Base-by-base conservation (phyloP, 2,797 vertebrate genomes). In the Cirrhinus molitorella region DNA sequence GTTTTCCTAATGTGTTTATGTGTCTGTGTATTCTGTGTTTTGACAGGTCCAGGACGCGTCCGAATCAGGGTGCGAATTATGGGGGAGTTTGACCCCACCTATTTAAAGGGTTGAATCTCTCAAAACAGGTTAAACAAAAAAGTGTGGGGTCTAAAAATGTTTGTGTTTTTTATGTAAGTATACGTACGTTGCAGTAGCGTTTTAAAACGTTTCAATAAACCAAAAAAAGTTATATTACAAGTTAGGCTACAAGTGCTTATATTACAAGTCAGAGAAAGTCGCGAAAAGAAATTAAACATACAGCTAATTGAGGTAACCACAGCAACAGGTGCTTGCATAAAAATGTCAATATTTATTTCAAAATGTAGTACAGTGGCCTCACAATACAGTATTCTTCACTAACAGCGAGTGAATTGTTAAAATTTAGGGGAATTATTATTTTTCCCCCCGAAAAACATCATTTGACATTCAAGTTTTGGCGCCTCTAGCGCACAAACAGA, bases 41-140 rank as follows among this genome's bases (percentile, higher is more conserved):
- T 94, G 94, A 88, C 91, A 86, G 86, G 90, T 89, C 68, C 88
- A 67, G 87, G 85, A 83, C 92, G 90, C 91, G 90, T 93, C 94
- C 93, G 89, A 90, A 90, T 93, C 95, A 97, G 31, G 67, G 49
- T 51, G 74, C 71, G 95, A 90, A 66, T 76, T 43, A 59, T 43
- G 53, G 4, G 34, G 73, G 34, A 76, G 53, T 76, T 76, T 76
- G 37, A 76, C 73, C n/a, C 73, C 73, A 40, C 53, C 53, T 59
- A 21, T 53, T 53, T 34, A 28, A n/a, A 49, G 23, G 43, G 68
- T 28, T 28, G 23, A 25, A 43, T 14, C 34, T 34, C 34, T 43
- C n/a, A 43, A 75, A 59, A 25, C 14, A 43, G 73, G 73, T 59
- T 16, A 59, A 12, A 75, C 9, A 10, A 25, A 37, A 76, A 76